Base-by-base conservation (phyloP, 2,888 invertebrate genomes). In the Pammene aurita region DNA sequence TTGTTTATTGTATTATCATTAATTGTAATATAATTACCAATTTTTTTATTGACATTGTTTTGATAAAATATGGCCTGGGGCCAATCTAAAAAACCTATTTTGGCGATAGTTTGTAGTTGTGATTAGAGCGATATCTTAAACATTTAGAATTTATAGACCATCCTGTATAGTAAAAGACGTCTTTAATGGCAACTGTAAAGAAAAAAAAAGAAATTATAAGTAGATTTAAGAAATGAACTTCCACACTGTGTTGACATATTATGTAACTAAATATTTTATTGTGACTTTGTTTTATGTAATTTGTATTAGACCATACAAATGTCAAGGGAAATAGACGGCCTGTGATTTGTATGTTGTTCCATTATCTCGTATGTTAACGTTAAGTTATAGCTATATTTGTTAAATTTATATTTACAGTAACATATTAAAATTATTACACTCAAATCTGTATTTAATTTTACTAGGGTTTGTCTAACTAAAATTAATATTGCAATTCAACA, bases 321-420 rank as follows among this genome's bases (percentile, higher is more conserved):
- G 48, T 61, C 38, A 52, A 41, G 62, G 41, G 35, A 35, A 57
- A 9, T 11, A 38, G 11, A 46, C n/a, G 14, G n/a, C 55, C 67
- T 67, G 67, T 67, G 67, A 67, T 62, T 52, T 41, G 54, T 48
- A 41, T 61, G 38, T 62, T 67, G 56, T 65, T 56, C 38, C 13
- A 61, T 62, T 62, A 35, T 26, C 14, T 67, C 9, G 10, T 60
- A 58, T 50, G 57, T 57, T 66, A 52, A 34, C 14, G 34, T 52
- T 66, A 60, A 60, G 52, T 58, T 42, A 41, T 38, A 54, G 14
- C 34, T 54, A 60, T 60, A 55, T 67, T 67, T 62, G 61, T 67
- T 62, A 56, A 48, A 62, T 61, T 67, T 67, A 67, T 61, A 67
- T 61, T 55, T 46, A 55, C 18, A 57, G 35, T 50, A 34, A 60